Evolutionary conservation across 2,888 invertebrate species (phyloP).

Genomic region (Athripsodes cinereus): DNA sequence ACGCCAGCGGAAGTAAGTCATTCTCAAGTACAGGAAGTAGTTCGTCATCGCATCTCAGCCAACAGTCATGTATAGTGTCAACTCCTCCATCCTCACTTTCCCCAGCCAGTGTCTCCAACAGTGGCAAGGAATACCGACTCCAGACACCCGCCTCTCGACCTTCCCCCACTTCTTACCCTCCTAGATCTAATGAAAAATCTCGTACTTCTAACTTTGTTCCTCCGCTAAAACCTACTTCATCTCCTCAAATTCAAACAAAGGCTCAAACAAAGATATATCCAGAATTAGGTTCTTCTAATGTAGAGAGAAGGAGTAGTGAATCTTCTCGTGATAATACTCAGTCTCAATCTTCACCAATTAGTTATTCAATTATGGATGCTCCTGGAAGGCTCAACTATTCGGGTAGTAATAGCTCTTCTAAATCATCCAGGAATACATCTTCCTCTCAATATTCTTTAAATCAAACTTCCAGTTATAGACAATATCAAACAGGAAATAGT

Average conservation of each 20-base stretch:
- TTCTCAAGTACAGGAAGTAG: constrained; percentile 54
- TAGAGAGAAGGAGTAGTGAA: constrained; percentile 42
- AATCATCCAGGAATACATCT: constrained; percentile 42
- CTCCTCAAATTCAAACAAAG: constrained; percentile 61
- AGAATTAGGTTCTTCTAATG: constrained; percentile 48
- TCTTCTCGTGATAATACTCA: constrained; percentile 45
- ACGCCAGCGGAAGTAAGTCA: constrained; percentile 50
- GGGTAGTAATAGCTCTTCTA: constrained; percentile 49
- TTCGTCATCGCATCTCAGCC: constrained; percentile 52
- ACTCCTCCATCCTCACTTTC: constrained; percentile 54
- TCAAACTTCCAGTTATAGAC: constrained; percentile 50
- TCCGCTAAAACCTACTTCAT: constrained; percentile 43
- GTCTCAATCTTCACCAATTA: constrained; percentile 66
- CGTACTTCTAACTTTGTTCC: constrained; percentile 48
- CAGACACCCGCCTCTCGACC: constrained; percentile 50
- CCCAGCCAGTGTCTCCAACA: constrained; percentile 43
- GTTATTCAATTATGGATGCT: constrained; percentile 70
- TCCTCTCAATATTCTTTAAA: constrained; percentile 47
- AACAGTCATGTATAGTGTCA: constrained; percentile 69
- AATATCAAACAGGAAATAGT: constrained; percentile 57
- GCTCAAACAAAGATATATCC: constrained; percentile 74
- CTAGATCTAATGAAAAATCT: constrained; percentile 31
- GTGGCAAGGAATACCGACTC: constrained; percentile 57
- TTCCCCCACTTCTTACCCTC: constrained; percentile 33
- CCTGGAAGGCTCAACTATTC: constrained; percentile 58